phyloP scores from a whole-genome alignment of 2,797 vertebrate genomes.

The Sebastes steindachneri region DNA sequence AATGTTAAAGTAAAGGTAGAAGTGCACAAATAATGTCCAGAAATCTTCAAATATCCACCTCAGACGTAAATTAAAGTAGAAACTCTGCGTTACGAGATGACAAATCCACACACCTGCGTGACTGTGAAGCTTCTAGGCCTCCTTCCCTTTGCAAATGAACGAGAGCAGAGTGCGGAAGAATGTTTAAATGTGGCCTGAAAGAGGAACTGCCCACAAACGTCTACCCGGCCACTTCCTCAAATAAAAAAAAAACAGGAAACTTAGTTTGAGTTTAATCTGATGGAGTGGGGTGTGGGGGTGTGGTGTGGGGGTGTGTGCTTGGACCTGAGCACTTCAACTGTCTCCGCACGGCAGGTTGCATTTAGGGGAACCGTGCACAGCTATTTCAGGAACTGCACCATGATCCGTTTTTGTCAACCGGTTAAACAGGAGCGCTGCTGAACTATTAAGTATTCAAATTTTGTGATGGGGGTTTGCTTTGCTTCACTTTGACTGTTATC shows the following conservation, averaged over 20 bases:
- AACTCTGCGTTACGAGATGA: slow-evolving; percentile 4
- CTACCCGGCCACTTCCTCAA: slow-evolving; percentile 83
- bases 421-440: slow-evolving; percentile 1
- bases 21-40: neutral
- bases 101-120: slow-evolving; percentile 63
- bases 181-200: slow-evolving; percentile 80
- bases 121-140: slow-evolving; percentile 40
- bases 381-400: slow-evolving; percentile 59
- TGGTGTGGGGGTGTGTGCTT: neutral
- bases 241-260: slow-evolving; percentile 78
- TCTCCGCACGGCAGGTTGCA: slow-evolving; percentile 27
- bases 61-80: neutral
- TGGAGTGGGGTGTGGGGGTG: slow-evolving; percentile 23
- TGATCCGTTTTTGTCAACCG: neutral
- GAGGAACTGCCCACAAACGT: slow-evolving; percentile 83
- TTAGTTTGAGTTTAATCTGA: slow-evolving; percentile 61
- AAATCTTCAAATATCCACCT: neutral
- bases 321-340: slow-evolving; percentile 34
- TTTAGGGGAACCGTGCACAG: slow-evolving; percentile 52
- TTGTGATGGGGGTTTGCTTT: neutral
- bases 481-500: neutral
- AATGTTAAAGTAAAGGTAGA: neutral
- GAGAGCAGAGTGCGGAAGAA: slow-evolving; percentile 50
- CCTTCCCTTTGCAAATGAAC: slow-evolving; percentile 47
- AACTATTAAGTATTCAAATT: slow-evolving; percentile 29